These are phyloP conservation scores for Morbakka virulenta DNA, from an alignment of 30 jellyfish, hydroid and myxozoan genomes.

Conservation along the genomic window DNA sequence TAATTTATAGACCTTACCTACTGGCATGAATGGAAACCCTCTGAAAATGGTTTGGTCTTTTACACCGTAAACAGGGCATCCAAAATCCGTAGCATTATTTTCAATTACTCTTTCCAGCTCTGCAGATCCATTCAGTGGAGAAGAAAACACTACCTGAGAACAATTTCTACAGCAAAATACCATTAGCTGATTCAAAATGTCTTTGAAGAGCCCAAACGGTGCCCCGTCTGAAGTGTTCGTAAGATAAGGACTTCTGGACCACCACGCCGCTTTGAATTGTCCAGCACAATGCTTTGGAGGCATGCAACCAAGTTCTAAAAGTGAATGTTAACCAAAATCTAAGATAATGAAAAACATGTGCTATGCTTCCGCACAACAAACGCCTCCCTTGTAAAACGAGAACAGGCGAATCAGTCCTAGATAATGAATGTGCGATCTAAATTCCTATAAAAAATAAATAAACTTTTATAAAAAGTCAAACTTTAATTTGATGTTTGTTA, in stretches of 20 bases:
- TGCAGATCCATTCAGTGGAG: conserved; percentile 75
- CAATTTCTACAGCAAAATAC: conserved; percentile 71
- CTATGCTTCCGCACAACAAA: too few species aligned
- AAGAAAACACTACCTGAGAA: conserved; percentile 60
- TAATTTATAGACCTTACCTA: too few species aligned
- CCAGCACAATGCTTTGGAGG: conserved; percentile 93
- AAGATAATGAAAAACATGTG: not conserved
- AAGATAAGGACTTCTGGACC: conserved; percentile 91
- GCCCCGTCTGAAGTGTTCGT: conserved; percentile 40
- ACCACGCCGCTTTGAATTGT: conserved; percentile 86
- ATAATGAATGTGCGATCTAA: not conserved
- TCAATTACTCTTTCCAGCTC: conserved; percentile 65
- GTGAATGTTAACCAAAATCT: not conserved
- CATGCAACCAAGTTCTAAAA: conserved; percentile 86
- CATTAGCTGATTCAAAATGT: conserved; percentile 60
- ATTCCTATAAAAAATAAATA: too few species aligned
- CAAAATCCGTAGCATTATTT: conserved; percentile 74
- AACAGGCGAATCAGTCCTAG: too few species aligned
- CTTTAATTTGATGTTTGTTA: too few species aligned
- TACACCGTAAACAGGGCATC: conserved; percentile 89
- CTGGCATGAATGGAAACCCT: conserved; percentile 83
- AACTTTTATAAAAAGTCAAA: too few species aligned
- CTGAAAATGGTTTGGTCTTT: conserved; percentile 81
- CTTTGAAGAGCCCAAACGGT: conserved; percentile 84
- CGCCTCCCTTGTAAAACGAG: too few species aligned